Evolutionary conservation across 1,140 invertebrate species (phyloP).

Genomic region (Camponotus floridanus): DNA sequence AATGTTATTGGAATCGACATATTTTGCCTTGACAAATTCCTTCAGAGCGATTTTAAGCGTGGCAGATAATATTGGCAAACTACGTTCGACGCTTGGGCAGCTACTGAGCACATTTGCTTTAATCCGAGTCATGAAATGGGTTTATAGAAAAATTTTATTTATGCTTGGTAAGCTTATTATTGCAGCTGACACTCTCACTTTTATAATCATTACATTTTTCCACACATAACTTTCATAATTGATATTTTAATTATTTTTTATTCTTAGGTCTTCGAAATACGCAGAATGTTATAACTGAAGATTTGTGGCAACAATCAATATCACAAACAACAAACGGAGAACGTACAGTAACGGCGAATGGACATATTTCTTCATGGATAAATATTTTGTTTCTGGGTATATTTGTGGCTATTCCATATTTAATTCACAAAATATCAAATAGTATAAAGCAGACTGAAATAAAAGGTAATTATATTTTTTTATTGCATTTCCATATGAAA

Average conservation of each 20-base stretch:
- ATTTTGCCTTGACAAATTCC: slow-evolving; percentile 97
- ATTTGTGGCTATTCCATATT: slow-evolving; percentile 95
- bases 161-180: slow-evolving; percentile 87
- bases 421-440: slow-evolving; percentile 94
- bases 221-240: background rate
- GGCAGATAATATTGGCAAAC: slow-evolving; percentile 96
- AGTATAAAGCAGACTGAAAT: slow-evolving; percentile 77
- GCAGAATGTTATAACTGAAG: slow-evolving; percentile 84
- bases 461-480: slow-evolving; percentile 81
- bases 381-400: slow-evolving; percentile 94
- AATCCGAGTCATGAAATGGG: slow-evolving; percentile 92
- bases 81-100: slow-evolving; percentile 93
- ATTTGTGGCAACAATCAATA: slow-evolving; percentile 81
- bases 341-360: slow-evolving; percentile 63
- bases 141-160: slow-evolving; percentile 91
- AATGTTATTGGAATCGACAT: slow-evolving; percentile 98
- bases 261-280: slow-evolving; percentile 80
- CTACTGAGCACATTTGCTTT: slow-evolving; percentile 95
- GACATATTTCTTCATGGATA: slow-evolving; percentile 88
- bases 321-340: slow-evolving; percentile 79
- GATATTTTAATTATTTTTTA: slow-evolving; percentile 13
- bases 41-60: slow-evolving; percentile 98
- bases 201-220: background rate
- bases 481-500: background rate
- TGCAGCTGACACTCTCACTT: background rate